phyloP scores from a whole-genome alignment of 1,140 invertebrate genomes.

The Berghia stephanieae region DNA sequence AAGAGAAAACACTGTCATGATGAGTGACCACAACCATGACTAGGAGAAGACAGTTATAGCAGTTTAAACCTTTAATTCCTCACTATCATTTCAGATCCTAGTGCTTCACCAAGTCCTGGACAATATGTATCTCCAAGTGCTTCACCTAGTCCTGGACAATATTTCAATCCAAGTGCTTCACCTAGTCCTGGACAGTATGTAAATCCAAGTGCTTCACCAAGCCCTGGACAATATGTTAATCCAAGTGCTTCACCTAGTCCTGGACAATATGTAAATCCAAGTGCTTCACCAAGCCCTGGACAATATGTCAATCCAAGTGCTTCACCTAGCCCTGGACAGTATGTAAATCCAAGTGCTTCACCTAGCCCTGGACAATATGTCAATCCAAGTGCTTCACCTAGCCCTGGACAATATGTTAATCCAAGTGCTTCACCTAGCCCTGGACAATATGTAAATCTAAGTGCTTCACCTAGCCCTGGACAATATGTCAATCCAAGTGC shows the following conservation, averaged over 20 bases:
- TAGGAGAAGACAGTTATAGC: too few species aligned
- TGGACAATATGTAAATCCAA: neutral
- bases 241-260: too few species aligned
- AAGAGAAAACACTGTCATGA: too few species aligned
- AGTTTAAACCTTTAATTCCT: slow-evolving; percentile 27
- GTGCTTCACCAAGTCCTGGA: slow-evolving; percentile 25
- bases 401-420: too few species aligned
- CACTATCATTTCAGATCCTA: neutral
- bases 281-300: neutral
- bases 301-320: neutral
- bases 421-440: neutral
- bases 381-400: too few species aligned
- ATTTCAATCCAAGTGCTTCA: too few species aligned
- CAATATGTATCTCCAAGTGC: slow-evolving; percentile 32
- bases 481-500: neutral
- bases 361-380: too few species aligned
- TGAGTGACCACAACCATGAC: too few species aligned
- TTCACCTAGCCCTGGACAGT: neutral
- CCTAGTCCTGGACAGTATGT: too few species aligned
- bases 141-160: slow-evolving; percentile 12
- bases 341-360: too few species aligned
- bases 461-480: neutral
- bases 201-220: too few species aligned
- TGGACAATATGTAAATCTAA: neutral
- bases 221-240: neutral